Evolutionary conservation across 2,888 invertebrate species (phyloP).

Genomic region (Micoletzkya japonica): DNA sequence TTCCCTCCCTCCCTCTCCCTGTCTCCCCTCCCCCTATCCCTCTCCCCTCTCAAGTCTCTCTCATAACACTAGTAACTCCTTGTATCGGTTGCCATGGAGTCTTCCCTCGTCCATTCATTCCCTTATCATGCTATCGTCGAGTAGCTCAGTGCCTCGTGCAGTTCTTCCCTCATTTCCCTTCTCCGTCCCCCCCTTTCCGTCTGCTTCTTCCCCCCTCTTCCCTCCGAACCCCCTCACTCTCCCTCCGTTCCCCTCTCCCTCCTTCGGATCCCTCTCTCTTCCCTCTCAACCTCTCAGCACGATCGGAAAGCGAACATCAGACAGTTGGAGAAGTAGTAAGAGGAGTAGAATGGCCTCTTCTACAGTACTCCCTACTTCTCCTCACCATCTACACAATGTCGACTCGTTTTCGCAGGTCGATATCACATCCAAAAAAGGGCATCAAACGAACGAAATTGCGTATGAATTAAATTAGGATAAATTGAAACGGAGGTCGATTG

Average conservation of each 20-base stretch:
- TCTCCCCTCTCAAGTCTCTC: too few relatives aligned
- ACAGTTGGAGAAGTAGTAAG: conserved; percentile 17
- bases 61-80: too few relatives aligned
- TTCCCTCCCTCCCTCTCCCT: conserved; percentile 8
- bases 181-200: background rate
- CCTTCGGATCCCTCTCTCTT: background rate
- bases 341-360: conserved; percentile 23
- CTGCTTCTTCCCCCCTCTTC: conserved; percentile 9
- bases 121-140: too few relatives aligned
- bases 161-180: too few relatives aligned
- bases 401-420: conserved; percentile 14
- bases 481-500: background rate
- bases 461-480: background rate
- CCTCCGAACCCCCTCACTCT: conserved; percentile 14
- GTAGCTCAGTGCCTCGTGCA: too few relatives aligned
- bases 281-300: conserved; percentile 25
- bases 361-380: conserved; percentile 14
- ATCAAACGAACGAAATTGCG: background rate
- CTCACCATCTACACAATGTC: background rate
- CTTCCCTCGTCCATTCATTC: too few relatives aligned
- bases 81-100: too few relatives aligned
- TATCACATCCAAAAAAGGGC: background rate
- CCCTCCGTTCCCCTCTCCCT: background rate
- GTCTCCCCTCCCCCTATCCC: conserved; percentile 2
- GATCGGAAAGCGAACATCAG: conserved; percentile 12